A percentile compares a stretch with the other conserved stretches of the same genome.
Conservation (phyloP, 2,888 invertebrate genomes). For the Drosophila barbarae region DNA sequence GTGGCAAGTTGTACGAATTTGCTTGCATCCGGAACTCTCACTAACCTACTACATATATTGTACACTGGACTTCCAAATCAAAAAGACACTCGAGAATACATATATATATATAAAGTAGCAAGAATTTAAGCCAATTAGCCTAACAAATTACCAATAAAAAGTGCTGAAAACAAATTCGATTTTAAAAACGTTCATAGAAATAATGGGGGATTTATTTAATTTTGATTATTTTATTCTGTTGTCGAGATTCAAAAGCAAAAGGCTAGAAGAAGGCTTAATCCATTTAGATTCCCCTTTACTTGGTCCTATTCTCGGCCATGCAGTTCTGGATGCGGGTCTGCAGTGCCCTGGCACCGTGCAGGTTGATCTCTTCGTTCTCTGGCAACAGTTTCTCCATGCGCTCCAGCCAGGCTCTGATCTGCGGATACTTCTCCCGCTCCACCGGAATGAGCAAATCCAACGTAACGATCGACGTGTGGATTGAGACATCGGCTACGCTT, state of each 20-base stretch:
- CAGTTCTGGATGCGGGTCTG: constrained; percentile 61
- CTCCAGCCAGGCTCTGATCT: constrained; percentile 70
- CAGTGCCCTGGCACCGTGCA: constrained; percentile 73
- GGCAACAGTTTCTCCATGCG: constrained; percentile 72
- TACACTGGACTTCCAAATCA: constrained; percentile 63
- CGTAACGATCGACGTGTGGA: constrained; percentile 79
- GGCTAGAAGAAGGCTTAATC: background rate
- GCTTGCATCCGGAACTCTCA: constrained; percentile 20
- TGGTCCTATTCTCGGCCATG: constrained; percentile 64
- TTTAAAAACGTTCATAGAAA: background rate
- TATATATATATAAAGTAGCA: constrained; percentile 40
- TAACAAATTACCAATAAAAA: constrained; percentile 36
- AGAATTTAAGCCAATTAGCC: constrained; percentile 56
- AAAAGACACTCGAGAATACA: constrained; percentile 53
- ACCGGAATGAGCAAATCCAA: constrained; percentile 77
- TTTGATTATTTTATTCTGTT: too few species aligned
- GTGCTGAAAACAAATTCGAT: constrained; percentile 37
- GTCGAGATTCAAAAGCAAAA: background rate
- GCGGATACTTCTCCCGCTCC: constrained; percentile 64
- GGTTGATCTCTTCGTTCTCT: constrained; percentile 73
- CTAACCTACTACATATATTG: constrained; percentile 26
- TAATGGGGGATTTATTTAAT: background rate
- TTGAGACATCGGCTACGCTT: constrained; percentile 81
- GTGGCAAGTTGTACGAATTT: constrained; percentile 50
- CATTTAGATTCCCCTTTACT: background rate